A percentile compares a stretch with the other conserved stretches of the same genome.
Conservation (phyloP, 2,888 invertebrate species). For the Norana najaformis region DNA sequence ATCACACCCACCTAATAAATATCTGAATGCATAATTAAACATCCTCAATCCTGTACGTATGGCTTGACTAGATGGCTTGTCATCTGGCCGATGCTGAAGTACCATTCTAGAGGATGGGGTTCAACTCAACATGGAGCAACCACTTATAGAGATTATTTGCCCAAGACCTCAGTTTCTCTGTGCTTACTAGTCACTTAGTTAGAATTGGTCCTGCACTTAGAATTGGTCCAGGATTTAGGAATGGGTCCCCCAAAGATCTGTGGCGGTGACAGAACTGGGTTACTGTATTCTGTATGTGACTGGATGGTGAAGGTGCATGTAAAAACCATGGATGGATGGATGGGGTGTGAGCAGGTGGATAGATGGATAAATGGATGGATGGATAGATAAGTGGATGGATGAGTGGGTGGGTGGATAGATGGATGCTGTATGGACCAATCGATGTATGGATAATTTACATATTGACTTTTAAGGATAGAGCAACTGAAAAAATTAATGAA, state of each 20-base stretch:
- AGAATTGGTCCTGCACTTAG: background rate
- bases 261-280: no score
- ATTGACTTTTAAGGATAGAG: background rate
- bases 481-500: background rate
- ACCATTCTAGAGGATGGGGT: background rate
- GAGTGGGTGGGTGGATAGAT: background rate
- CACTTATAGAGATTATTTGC: background rate
- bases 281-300: no score
- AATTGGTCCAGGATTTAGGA: no score
- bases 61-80: background rate
- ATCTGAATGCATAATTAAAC: background rate
- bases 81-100: background rate
- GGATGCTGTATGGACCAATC: background rate
- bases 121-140: background rate
- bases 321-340: background rate
- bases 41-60: background rate
- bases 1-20: background rate
- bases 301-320: background rate
- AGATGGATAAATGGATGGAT: background rate
- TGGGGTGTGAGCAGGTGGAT: background rate
- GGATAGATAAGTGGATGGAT: background rate
- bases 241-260: no score
- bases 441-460: background rate
- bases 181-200: background rate
- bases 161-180: background rate